Evolutionary conservation across 2,797 vertebrate species (phyloP).

Genomic region (Morelia viridis): DNA sequence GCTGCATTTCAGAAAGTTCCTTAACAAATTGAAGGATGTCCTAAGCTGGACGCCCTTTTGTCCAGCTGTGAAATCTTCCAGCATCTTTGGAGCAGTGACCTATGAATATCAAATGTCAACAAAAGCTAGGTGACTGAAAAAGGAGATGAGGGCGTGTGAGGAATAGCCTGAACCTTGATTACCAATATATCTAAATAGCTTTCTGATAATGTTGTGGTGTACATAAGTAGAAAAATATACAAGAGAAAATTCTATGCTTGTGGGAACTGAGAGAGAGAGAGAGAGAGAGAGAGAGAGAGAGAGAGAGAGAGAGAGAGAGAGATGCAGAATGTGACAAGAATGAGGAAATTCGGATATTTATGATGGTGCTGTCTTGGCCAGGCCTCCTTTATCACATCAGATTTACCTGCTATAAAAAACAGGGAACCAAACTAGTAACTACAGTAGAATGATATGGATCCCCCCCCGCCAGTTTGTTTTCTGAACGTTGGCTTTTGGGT

Average conservation of each 20-base stretch:
- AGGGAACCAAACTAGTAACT: too few relatives aligned
- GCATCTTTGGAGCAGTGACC: slow-evolving; percentile 28
- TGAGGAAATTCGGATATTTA: background rate
- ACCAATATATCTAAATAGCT: background rate
- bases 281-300: too few relatives aligned
- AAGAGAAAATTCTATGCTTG: background rate
- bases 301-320: too few relatives aligned
- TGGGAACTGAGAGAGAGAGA: background rate
- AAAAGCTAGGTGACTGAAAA: slow-evolving; percentile 16
- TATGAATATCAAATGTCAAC: slow-evolving; percentile 32
- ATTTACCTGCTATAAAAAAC: too few relatives aligned
- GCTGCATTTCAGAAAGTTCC: background rate
- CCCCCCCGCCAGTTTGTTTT: too few relatives aligned
- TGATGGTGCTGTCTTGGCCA: background rate
- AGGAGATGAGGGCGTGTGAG: slow-evolving; percentile 23
- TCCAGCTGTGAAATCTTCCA: background rate
- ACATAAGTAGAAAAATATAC: background rate
- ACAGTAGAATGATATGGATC: too few relatives aligned
- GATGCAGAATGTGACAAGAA: background rate
- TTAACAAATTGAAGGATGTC: too few relatives aligned
- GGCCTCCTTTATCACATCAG: background rate
- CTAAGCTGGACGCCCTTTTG: background rate
- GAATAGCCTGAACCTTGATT: background rate
- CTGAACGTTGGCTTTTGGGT: too few relatives aligned
- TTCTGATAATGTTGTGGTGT: background rate